Evolutionary conservation across 2,888 invertebrate species (phyloP).

Genomic region (Platerodrilus igneus): DNA sequence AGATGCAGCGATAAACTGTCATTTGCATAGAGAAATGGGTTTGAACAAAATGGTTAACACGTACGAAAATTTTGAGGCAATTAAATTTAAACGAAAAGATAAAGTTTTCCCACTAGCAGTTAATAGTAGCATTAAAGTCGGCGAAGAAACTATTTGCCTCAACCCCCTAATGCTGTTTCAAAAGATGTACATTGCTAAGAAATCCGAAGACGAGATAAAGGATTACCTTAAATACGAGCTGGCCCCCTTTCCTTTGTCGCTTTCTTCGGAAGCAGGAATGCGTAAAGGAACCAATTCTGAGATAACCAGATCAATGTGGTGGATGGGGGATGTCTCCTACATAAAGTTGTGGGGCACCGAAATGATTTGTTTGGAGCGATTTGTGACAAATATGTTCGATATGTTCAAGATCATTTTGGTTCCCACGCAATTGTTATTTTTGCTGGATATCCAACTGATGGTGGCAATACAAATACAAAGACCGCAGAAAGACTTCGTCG

Average conservation of each 20-base stretch:
- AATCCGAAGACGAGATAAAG: conserved; percentile 31
- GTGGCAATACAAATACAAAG: conserved; percentile 24
- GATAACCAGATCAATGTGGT: conserved; percentile 25
- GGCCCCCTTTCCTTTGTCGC: conserved; percentile 24
- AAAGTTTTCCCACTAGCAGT: conserved; percentile 26
- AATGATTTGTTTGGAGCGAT: conserved; percentile 23
- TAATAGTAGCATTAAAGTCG: conserved; percentile 23
- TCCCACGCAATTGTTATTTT: conserved; percentile 27
- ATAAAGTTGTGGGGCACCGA: conserved; percentile 32
- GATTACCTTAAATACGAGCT: conserved; percentile 28
- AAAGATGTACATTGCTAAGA: conserved; percentile 29
- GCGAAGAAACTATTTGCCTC: conserved; percentile 17
- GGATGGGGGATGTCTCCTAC: conserved; percentile 35
- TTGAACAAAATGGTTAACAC: conserved; percentile 12
- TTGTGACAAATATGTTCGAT: conserved; percentile 28
- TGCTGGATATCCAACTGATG: conserved; percentile 27
- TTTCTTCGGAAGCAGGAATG: conserved; percentile 27
- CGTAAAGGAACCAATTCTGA: conserved; percentile 27
- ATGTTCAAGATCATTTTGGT: conserved; percentile 27
- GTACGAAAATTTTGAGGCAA: conserved; percentile 17
- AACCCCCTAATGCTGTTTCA: conserved; percentile 28
- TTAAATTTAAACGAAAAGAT: conserved; percentile 28
- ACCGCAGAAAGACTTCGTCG: conserved; percentile 29
- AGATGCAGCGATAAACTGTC: conserved; percentile 17
- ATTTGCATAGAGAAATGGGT: conserved; percentile 18